A percentile compares a stretch with the other conserved stretches of the same genome.
phyloP scores from a whole-genome alignment of 92 coral and sea anemone species.

The Palythoa grandiflora region DNA sequence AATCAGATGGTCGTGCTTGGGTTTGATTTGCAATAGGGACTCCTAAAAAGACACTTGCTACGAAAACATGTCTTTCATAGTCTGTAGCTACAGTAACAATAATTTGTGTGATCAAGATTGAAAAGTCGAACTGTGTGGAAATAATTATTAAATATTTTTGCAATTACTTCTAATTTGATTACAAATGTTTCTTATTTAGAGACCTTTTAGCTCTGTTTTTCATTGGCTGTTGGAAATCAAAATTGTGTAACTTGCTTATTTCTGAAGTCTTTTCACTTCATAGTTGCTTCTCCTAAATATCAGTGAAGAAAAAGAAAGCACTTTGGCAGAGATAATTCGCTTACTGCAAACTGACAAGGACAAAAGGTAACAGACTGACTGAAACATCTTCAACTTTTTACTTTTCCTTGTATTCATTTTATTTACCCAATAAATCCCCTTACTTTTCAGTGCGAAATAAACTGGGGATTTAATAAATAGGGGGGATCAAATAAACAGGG shows the following conservation, averaged over 20 bases:
- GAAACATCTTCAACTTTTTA: too few species aligned
- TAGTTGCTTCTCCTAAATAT: slow-evolving; percentile 83
- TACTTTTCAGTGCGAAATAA: too few species aligned
- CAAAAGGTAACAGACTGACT: slow-evolving; percentile 47
- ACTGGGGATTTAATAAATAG: too few species aligned
- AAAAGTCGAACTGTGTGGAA: neutral
- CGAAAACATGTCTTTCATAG: too few species aligned
- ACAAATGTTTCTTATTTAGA: neutral
- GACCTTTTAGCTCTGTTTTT: neutral
- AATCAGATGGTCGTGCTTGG: too few species aligned
- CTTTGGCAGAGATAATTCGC: slow-evolving; percentile 74
- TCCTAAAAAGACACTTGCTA: too few species aligned
- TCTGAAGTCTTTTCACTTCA: neutral
- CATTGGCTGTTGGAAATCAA: neutral
- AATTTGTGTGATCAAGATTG: too few species aligned
- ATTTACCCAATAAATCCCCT: too few species aligned
- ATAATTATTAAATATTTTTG: neutral
- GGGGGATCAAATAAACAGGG: too few species aligned
- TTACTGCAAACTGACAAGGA: slow-evolving; percentile 69
- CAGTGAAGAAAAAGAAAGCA: slow-evolving; percentile 77
- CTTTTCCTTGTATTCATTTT: too few species aligned
- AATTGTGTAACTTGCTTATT: neutral
- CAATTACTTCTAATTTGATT: neutral
- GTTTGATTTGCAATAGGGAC: too few species aligned
- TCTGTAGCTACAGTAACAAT: too few species aligned